These are phyloP conservation scores for Eretmochelys imbricata DNA, from an alignment of 2,113 vertebrate species.

Conservation along the genomic window DNA sequence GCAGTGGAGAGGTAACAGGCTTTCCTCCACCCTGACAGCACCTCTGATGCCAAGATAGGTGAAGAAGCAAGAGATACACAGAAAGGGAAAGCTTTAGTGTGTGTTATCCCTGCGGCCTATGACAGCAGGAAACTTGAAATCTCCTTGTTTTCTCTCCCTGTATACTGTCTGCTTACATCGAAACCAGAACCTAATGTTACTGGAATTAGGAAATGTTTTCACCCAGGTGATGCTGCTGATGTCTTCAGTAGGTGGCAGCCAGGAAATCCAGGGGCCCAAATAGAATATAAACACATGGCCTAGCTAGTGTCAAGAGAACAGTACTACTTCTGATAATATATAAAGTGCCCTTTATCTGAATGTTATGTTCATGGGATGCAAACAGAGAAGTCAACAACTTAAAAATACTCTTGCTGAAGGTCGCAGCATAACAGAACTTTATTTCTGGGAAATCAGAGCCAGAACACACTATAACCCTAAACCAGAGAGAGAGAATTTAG, in stretches of 20 bases:
- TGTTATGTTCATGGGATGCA: background rate
- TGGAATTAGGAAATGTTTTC: background rate
- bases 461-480: background rate
- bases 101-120: background rate
- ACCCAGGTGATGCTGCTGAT: background rate
- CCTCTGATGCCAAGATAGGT: background rate
- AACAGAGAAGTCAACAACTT: background rate
- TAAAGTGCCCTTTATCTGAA: background rate
- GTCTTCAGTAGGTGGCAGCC: background rate
- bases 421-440: background rate
- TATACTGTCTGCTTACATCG: background rate
- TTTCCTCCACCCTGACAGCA: background rate
- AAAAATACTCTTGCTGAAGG: background rate
- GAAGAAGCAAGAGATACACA: background rate
- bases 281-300: background rate
- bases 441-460: background rate
- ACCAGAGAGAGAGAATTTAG: background rate
- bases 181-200: background rate
- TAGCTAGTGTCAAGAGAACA: background rate
- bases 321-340: background rate
- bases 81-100: background rate
- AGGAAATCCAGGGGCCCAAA: background rate
- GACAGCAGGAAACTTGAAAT: background rate
- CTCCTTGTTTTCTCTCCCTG: fast-evolving
- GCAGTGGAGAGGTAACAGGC: background rate